These are phyloP conservation scores for Pseudachorutes palmiensis DNA, from an alignment of 1,140 invertebrate species.

Conservation along the genomic window DNA sequence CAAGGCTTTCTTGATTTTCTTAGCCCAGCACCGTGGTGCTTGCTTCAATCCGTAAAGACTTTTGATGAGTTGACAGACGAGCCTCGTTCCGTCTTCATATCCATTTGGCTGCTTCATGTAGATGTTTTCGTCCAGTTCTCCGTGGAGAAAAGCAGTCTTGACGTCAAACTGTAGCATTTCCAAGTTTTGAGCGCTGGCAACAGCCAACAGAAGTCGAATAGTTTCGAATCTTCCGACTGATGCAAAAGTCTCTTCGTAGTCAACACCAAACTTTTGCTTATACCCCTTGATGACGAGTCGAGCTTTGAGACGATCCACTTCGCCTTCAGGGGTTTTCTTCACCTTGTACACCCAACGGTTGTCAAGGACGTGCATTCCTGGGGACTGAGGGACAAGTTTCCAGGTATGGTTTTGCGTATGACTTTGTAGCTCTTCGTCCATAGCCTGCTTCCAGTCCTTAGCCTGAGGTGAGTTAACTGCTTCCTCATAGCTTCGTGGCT, in stretches of 20 bases:
- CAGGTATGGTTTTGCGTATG: background rate
- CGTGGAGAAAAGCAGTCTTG: slow-evolving; percentile 41
- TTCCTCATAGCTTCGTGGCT: background rate
- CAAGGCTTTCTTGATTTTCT: slow-evolving; percentile 2
- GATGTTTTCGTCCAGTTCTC: slow-evolving; percentile 40
- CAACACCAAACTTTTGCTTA: background rate
- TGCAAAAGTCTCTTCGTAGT: background rate
- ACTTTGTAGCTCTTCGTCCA: background rate
- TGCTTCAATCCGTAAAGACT: slow-evolving; percentile 41
- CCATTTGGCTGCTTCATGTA: slow-evolving; percentile 38
- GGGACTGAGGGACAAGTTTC: background rate
- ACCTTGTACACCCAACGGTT: background rate
- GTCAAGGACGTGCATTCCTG: background rate
- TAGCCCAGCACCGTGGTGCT: slow-evolving; percentile 39
- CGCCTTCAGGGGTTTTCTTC: background rate
- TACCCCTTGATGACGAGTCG: background rate
- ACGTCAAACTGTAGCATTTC: slow-evolving; percentile 40
- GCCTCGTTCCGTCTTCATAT: background rate
- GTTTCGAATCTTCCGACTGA: slow-evolving; percentile 18
- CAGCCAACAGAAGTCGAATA: slow-evolving; percentile 39
- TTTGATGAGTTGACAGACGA: slow-evolving; percentile 24
- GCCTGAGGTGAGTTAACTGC: background rate
- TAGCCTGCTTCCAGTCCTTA: background rate
- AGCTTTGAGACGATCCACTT: background rate
- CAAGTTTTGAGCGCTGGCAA: slow-evolving; percentile 33